Evolutionary conservation across 2,113 vertebrate species (phyloP).

Genomic region (Stercorarius parasiticus): DNA sequence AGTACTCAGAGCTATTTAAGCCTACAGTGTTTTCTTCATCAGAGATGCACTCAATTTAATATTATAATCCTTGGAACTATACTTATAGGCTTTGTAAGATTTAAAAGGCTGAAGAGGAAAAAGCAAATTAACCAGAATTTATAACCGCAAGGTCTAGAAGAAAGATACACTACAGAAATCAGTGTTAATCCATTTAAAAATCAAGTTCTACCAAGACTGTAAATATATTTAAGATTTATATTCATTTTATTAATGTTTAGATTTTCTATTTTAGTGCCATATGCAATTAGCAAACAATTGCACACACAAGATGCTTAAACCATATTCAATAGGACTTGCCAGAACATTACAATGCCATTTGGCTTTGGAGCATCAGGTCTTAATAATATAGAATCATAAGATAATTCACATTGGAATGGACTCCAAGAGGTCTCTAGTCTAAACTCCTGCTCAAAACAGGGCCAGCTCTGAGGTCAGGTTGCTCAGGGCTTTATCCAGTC

Average conservation of each 20-base stretch:
- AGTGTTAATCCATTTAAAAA: neutral
- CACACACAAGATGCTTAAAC: neutral
- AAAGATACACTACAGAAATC: neutral
- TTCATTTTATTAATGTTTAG: neutral
- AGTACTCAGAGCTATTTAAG: neutral
- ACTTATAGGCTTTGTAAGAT: neutral
- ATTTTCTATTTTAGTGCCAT: neutral
- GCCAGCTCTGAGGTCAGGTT: neutral
- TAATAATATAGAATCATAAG: neutral
- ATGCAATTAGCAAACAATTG: neutral
- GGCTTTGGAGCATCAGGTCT: neutral
- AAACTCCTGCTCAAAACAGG: neutral
- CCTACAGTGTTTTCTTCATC: neutral
- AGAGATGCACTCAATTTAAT: neutral
- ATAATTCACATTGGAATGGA: neutral
- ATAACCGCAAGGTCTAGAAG: neutral
- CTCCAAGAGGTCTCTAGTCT: neutral
- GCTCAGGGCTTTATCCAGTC: neutral
- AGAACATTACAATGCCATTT: neutral
- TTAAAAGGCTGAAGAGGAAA: neutral
- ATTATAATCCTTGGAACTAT: neutral
- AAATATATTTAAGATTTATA: neutral
- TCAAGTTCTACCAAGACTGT: neutral
- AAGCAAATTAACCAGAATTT: neutral
- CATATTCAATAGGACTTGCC: neutral